Conservation (phyloP, 2,113 vertebrate species). For the Carassius gibelio region DNA sequence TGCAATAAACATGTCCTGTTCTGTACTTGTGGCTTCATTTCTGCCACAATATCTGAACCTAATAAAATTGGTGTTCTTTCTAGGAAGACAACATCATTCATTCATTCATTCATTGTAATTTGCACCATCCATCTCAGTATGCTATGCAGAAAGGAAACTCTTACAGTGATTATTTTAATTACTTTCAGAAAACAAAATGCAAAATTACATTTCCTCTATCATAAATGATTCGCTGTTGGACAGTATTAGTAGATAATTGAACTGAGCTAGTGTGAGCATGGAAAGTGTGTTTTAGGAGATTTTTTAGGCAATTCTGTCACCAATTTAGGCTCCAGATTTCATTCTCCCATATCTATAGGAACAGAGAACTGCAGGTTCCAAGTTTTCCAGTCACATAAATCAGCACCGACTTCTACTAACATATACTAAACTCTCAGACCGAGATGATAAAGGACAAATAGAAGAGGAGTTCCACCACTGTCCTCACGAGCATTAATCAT, state of each 20-base stretch:
- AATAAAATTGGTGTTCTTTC: too few species aligned
- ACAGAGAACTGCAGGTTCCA: slow-evolving; percentile 30
- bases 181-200: too few species aligned
- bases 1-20: too few species aligned
- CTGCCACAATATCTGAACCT: too few species aligned
- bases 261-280: neutral
- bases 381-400: slow-evolving; percentile 51
- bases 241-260: neutral
- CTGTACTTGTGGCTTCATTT: too few species aligned
- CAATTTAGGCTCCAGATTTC: slow-evolving; percentile 1
- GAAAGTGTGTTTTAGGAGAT: neutral
- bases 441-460: slow-evolving; percentile 40
- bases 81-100: too few species aligned
- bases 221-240: neutral
- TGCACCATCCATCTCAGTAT: too few species aligned
- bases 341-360: slow-evolving; percentile 31
- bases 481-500: slow-evolving; percentile 52
- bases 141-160: too few species aligned
- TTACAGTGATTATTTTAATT: too few species aligned
- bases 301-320: neutral
- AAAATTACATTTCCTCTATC: too few species aligned
- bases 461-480: slow-evolving; percentile 27
- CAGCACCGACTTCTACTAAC: slow-evolving; percentile 42
- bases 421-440: slow-evolving; percentile 1
- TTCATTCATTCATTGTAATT: too few species aligned